Evolutionary conservation across 2,113 vertebrate genomes (phyloP), one percentile per base, ranked within the genome.

Genomic region (Ptilonorhynchus violaceus): DNA sequence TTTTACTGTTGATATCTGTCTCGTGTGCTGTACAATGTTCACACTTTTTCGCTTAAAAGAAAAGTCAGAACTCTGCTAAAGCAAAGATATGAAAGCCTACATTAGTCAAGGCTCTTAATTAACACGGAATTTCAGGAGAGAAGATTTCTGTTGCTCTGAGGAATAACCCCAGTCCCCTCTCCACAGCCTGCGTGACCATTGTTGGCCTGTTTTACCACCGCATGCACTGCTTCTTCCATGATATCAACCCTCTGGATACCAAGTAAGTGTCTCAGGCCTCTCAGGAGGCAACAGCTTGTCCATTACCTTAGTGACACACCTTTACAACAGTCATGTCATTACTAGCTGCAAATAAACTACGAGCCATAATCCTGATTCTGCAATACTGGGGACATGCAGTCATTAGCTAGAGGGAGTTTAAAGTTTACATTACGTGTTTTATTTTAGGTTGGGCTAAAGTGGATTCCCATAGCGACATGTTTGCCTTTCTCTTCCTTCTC

Each of bases 151-250:
- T 33, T 52, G 10, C 21, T 17, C 15, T 11, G 37, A 67, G 53
- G 13, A 55, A 2, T 97, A 88, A 97, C n/a, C 15, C 44, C 30
- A 78, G n/a, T 21, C 66, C 53, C 6, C 77, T 72, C 92, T 78
- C 75, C 70, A 15, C 97, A 99, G 99, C 96, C 92, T 99, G 99
- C 97, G 98, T 99, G 75, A 99, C 98, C 91, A 98, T 99, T 5
- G 99, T 99, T 3, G 99, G 99, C 35, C 98, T 99, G 31, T 98
- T 99, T 18, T 99, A 99, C 97, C 99, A 99, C 75, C 98, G 96
- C 35, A 98, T 99, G 98, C 99, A 99, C 93, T 96, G 42, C 62
- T 98, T 98, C 97, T 98, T 99, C 93, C 97, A 84, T 53, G 97
- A 95, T 83, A 99, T 99, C 97, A 97, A 94, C 72, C 99, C 99